Evolutionary conservation across 2,888 invertebrate genomes (phyloP).

Genomic region (Ophion ventricosus): DNA sequence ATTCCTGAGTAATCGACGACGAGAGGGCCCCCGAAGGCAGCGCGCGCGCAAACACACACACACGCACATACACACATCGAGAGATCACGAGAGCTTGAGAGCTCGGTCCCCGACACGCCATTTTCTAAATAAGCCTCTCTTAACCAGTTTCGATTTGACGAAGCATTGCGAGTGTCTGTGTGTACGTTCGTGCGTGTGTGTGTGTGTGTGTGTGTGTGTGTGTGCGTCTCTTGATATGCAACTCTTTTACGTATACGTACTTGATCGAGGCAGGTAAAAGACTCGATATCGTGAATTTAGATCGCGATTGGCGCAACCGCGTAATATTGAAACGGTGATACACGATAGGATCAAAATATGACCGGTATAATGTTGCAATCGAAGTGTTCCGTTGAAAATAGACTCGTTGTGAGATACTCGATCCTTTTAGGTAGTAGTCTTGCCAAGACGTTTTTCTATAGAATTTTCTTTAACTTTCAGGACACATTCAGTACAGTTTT

Average conservation of each 20-base stretch:
- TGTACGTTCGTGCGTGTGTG: neutral
- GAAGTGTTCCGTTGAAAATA: neutral
- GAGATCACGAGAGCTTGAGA: slow-evolving; percentile 47
- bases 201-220: neutral
- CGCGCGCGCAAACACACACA: slow-evolving; percentile 51
- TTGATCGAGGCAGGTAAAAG: slow-evolving; percentile 11
- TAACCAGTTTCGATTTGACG: slow-evolving; percentile 70
- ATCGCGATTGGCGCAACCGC: slow-evolving; percentile 20
- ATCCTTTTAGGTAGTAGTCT: too few species aligned
- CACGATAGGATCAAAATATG: neutral
- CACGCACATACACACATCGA: slow-evolving; percentile 10
- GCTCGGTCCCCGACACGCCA: slow-evolving; percentile 73
- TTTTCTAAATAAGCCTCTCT: slow-evolving; percentile 78
- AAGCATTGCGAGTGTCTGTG: slow-evolving; percentile 43
- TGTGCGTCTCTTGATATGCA: slow-evolving; percentile 32
- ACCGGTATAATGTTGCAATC: neutral
- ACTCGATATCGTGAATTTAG: slow-evolving; percentile 21
- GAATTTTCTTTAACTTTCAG: too few species aligned
- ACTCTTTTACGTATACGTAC: slow-evolving; percentile 10
- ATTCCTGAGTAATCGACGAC: slow-evolving; percentile 82
- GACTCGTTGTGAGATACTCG: too few species aligned
- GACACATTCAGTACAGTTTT: too few species aligned
- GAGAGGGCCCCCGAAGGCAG: slow-evolving; percentile 76
- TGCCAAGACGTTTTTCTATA: too few species aligned
- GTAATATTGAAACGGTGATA: slow-evolving; percentile 19